Evolutionary conservation across 2,888 invertebrate genomes (phyloP).

Genomic region (Parnassius smintheus): DNA sequence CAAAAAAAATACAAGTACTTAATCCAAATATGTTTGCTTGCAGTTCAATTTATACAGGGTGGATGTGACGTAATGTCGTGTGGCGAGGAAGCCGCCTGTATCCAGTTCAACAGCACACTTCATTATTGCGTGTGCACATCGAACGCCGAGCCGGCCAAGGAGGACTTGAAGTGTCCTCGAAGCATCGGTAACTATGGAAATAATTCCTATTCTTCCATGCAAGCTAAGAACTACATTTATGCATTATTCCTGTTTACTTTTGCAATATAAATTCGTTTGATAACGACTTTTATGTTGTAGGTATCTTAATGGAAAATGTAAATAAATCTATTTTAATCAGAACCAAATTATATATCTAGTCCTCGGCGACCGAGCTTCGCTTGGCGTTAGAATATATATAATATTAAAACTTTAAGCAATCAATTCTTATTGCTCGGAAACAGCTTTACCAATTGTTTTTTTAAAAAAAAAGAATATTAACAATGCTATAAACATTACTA

Average conservation of each 20-base stretch:
- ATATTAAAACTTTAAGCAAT: too few species aligned
- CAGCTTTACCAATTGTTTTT: too few species aligned
- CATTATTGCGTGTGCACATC: constrained; percentile 85
- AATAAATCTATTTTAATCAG: background rate
- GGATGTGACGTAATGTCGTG: constrained; percentile 78
- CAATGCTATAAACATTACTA: too few species aligned
- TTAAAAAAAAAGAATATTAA: too few species aligned
- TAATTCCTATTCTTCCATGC: constrained; percentile 8
- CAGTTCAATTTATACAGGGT: constrained; percentile 57
- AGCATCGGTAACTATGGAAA: constrained; percentile 73
- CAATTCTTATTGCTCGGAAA: too few species aligned
- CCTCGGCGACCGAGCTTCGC: too few species aligned
- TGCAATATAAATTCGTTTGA: background rate
- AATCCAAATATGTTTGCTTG: constrained; percentile 29
- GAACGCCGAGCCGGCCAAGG: constrained; percentile 82
- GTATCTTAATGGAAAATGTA: background rate
- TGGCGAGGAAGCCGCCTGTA: constrained; percentile 83
- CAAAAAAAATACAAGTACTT: too few species aligned
- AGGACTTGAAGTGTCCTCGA: constrained; percentile 82
- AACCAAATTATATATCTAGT: background rate
- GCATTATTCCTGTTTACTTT: constrained; percentile 2
- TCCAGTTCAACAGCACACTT: constrained; percentile 64
- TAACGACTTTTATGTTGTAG: background rate
- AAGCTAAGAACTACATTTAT: constrained; percentile 1
- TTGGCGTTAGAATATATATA: too few species aligned